Conservation (phyloP, 2,888 invertebrate species). For the Hanleya hanleyi region DNA sequence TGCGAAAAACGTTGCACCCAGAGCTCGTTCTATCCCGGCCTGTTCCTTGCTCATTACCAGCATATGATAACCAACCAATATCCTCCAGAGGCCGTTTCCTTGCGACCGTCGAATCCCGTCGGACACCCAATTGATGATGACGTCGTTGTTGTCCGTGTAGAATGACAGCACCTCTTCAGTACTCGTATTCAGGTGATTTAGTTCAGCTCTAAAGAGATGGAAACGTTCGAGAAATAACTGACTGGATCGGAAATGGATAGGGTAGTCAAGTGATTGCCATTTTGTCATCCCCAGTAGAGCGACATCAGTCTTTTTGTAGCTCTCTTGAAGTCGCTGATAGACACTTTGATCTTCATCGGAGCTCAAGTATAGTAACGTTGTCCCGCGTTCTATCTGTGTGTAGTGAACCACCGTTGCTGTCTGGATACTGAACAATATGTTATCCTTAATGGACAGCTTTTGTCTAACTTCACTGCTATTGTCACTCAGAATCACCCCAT, state of each 20-base stretch:
- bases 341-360: constrained; percentile 35
- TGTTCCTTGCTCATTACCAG: constrained; percentile 30
- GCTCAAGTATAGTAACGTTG: constrained; percentile 50
- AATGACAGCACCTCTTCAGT: constrained; percentile 2
- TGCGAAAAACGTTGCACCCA: constrained; percentile 26
- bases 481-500: neutral
- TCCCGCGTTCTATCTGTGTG: constrained; percentile 56
- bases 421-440: constrained; percentile 49
- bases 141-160: neutral
- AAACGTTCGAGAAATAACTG: constrained; percentile 2
- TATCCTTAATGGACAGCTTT: constrained; percentile 8
- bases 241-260: neutral
- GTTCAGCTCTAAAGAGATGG: neutral
- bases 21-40: constrained; percentile 23
- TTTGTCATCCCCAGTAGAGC: constrained; percentile 23
- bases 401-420: constrained; percentile 47
- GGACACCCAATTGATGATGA: constrained; percentile 5
- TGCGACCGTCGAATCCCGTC: neutral
- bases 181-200: neutral
- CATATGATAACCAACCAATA: constrained; percentile 12
- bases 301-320: constrained; percentile 32
- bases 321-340: constrained; percentile 15
- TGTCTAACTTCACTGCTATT: neutral
- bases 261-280: constrained; percentile 24
- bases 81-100: neutral